These are phyloP conservation scores for Acromyrmex heyeri DNA, from an alignment of 1,140 invertebrate genomes.

Conservation along the genomic window DNA sequence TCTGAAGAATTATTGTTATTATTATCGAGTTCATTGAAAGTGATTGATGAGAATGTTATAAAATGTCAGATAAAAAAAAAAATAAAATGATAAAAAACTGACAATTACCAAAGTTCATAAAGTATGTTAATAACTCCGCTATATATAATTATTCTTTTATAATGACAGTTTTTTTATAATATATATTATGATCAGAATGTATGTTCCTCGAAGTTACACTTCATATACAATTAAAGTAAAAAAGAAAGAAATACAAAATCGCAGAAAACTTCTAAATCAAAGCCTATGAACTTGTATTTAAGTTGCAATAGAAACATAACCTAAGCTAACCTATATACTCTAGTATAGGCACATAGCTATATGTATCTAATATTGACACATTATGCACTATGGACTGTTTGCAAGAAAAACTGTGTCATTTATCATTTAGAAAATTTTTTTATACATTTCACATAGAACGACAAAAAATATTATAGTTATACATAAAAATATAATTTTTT, in stretches of 20 bases:
- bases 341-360: too few species aligned
- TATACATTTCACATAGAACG: neutral
- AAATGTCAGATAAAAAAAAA: neutral
- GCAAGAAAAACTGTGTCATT: neutral
- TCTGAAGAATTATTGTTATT: neutral
- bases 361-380: neutral
- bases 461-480: neutral
- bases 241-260: neutral
- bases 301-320: slow-evolving; percentile 6
- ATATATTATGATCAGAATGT: neutral
- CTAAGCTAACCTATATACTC: neutral
- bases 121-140: neutral
- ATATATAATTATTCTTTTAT: slow-evolving; percentile 6
- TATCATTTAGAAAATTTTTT: neutral
- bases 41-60: neutral
- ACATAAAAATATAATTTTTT: neutral
- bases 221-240: neutral
- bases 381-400: too few species aligned
- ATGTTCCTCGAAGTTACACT: neutral
- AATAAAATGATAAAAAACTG: neutral
- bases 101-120: neutral
- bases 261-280: neutral
- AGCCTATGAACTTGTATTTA: neutral
- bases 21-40: neutral
- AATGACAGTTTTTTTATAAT: neutral